Evolutionary conservation across 1,140 invertebrate species (phyloP), one percentile per base, ranked within the genome.

Genomic region (Plectrocnemia conspersa): DNA sequence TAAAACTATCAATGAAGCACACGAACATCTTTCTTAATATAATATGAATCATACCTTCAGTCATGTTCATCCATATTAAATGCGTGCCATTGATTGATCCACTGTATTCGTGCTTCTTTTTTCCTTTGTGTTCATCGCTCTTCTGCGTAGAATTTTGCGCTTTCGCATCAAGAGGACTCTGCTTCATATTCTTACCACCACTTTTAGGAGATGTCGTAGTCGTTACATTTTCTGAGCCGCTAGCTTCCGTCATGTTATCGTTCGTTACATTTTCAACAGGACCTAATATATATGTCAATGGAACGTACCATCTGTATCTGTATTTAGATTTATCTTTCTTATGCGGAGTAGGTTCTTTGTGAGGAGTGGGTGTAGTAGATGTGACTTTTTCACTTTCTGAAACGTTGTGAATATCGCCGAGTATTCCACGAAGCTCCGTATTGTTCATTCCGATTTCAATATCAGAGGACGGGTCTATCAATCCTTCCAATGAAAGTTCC

Each of bases 221-320:
- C 2, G 33, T 38, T n/a, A 24, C n/a, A 15, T 9, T 32, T 61
- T 58, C 25, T 61, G 61, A 4, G 65, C 68, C 25, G 68, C 67
- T 27, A 69, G 68, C 61, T 79, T 74, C 2, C 82, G 83, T 53
- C n/a, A 9, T 25, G 40, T 42, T 58, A 3, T 2, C 25, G 80
- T 75, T 2, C 81, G 83, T 27, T 1, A 35, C 25, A 36, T 54
- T 54, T 3, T 22, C 19, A 16, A 33, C 24, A 3, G 59, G 59
- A 7, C 59, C 59, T 24, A 56, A 22, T 54, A 82, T 80, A 66
- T 84, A 90, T 16, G 80, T 88, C 36, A 91, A 72, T 0, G 88
- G 88, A 61, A 91, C 78, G 61, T 82, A 83, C 88, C 88, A 91
- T 61, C 81, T 85, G 65, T 82, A 82, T 52, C 76, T 71, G 57